These are phyloP conservation scores for Drosophila grimshawi DNA, from an alignment of 1,140 invertebrate species.

Conservation along the genomic window DNA sequence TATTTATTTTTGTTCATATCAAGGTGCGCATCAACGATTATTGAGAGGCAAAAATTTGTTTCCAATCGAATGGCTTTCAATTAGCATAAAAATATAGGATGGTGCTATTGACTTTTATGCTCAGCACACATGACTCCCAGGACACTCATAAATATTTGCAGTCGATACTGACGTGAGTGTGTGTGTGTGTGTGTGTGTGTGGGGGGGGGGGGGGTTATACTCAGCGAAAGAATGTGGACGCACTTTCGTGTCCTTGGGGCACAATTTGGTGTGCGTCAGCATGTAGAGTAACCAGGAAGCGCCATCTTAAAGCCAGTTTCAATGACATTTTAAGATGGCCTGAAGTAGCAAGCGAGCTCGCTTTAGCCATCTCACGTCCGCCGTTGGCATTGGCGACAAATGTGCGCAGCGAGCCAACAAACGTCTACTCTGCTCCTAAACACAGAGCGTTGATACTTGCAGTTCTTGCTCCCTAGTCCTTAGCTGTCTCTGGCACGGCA, in stretches of 20 bases:
- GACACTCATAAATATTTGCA: slow-evolving; percentile 58
- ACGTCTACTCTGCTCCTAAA: slow-evolving; percentile 17
- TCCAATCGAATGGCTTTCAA: slow-evolving; percentile 76
- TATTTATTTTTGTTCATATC: slow-evolving; percentile 3
- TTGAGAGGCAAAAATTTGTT: slow-evolving; percentile 59
- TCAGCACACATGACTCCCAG: slow-evolving; percentile 47
- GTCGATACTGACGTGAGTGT: slow-evolving; percentile 14
- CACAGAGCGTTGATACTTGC: slow-evolving; percentile 22
- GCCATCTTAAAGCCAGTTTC: slow-evolving; percentile 49
- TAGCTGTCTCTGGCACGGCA: slow-evolving; percentile 15
- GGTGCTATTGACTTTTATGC: slow-evolving; percentile 38
- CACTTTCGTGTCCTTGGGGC: slow-evolving; percentile 33
- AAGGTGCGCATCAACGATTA: slow-evolving; percentile 10
- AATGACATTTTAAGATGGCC: slow-evolving; percentile 12
- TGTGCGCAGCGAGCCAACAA: slow-evolving; percentile 64
- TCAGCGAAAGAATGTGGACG: slow-evolving; percentile 7
- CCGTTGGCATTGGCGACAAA: slow-evolving; percentile 59
- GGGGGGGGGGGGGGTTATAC: no score
- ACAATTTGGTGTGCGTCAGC: slow-evolving; percentile 14
- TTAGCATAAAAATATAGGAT: slow-evolving; percentile 79
- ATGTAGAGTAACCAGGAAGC: background rate
- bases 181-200: background rate
- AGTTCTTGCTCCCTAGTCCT: slow-evolving; percentile 17
- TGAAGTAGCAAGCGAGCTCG: slow-evolving; percentile 16
- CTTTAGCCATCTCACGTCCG: slow-evolving; percentile 6